phyloP scores from a whole-genome alignment of 2,888 invertebrate genomes.

The Netelia inedita region DNA sequence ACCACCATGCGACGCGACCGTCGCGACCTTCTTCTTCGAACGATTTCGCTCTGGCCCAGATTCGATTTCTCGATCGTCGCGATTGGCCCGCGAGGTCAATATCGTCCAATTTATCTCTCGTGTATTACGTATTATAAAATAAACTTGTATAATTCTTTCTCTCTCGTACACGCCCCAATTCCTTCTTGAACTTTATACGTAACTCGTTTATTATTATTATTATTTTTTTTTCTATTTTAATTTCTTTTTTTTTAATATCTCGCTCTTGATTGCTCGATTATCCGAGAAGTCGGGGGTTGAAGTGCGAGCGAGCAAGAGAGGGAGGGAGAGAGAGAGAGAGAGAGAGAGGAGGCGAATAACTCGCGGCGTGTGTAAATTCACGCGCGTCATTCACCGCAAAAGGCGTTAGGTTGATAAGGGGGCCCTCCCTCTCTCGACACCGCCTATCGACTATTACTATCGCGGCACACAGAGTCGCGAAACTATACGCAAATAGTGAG shows the following conservation, averaged over 20 bases:
- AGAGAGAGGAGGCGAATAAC: conserved; percentile 2
- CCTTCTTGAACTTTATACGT: background rate
- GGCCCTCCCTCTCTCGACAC: background rate
- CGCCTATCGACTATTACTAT: background rate
- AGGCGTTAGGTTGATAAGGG: conserved; percentile 55
- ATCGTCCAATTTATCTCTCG: background rate
- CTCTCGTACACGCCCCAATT: background rate
- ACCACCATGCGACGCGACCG: background rate
- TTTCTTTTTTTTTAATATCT: background rate
- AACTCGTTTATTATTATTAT: background rate
- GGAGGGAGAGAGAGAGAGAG: background rate
- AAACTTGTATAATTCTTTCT: background rate
- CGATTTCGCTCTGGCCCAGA: background rate
- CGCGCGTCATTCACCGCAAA: conserved; percentile 63
- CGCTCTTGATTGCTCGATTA: background rate
- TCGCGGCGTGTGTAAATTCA: conserved; percentile 36
- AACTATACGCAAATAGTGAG: background rate
- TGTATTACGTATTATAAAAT: background rate
- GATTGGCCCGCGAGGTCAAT: background rate
- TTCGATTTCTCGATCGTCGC: background rate
- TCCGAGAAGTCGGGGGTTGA: background rate
- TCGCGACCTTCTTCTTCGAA: background rate
- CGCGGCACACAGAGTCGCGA: background rate
- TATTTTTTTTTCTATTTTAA: too few relatives aligned
- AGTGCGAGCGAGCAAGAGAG: background rate